A percentile compares a stretch with the other conserved stretches of the same genome.
Evolutionary conservation across 2,888 invertebrate genomes (phyloP).

Genomic region (Trachelus troglodyta): DNA sequence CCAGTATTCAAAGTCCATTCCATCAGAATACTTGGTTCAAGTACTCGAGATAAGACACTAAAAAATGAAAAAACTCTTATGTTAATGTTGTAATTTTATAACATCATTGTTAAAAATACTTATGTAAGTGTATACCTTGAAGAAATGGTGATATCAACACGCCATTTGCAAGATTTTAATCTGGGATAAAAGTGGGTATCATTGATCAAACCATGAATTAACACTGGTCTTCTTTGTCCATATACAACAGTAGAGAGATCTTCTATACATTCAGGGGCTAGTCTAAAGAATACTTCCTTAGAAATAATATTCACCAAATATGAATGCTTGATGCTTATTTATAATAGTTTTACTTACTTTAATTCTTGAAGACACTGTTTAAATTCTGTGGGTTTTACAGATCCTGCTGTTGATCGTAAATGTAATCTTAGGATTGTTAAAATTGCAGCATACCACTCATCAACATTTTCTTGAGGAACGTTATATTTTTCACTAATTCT

Average conservation of each 20-base stretch:
- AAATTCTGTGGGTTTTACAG: constrained; percentile 66
- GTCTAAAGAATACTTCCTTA: constrained; percentile 47
- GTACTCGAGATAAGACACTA: constrained; percentile 62
- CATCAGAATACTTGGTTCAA: constrained; percentile 68
- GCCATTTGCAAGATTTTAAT: constrained; percentile 67
- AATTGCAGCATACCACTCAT: constrained; percentile 68
- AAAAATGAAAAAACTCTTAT: constrained; percentile 27
- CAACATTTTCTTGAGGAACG: constrained; percentile 64
- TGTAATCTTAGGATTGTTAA: constrained; percentile 67
- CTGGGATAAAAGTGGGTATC: constrained; percentile 64
- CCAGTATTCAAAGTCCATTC: constrained; percentile 68
- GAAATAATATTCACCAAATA: neutral
- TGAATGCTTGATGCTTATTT: neutral
- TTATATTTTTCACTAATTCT: constrained; percentile 57
- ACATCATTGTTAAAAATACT: neutral
- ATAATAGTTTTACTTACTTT: constrained; percentile 50
- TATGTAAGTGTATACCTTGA: constrained; percentile 62
- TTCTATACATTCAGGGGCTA: constrained; percentile 67
- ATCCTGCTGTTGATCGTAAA: constrained; percentile 65
- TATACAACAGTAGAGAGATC: constrained; percentile 68
- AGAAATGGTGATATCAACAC: constrained; percentile 68
- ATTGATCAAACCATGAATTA: constrained; percentile 60
- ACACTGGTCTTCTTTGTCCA: constrained; percentile 65
- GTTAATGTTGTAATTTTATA: constrained; percentile 6
- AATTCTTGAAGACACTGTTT: constrained; percentile 67